Evolutionary conservation across 2,888 invertebrate species (phyloP), one percentile per base, ranked within the genome.

Genomic region (Sisyra terminalis): DNA sequence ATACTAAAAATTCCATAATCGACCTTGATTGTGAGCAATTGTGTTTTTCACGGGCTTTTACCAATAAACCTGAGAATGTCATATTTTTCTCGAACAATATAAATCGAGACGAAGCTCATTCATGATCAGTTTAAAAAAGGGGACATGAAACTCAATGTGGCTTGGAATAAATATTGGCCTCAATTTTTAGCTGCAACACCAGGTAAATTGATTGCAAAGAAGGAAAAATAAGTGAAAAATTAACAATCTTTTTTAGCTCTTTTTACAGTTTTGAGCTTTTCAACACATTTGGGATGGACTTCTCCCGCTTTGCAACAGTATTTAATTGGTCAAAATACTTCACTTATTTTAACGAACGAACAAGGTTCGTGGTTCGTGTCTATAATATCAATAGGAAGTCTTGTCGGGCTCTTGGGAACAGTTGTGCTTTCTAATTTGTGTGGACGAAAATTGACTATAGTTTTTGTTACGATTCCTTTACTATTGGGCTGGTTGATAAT

Each of bases 341-440:
- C 37, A 1, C 9, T 37, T n/a, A 9, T 11, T 14, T 37, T 37
- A 37, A 37, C 37, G 6, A 37, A 18, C 11, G 16, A 16, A 15
- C 15, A 37, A 18, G 37, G 37, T n/a, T 37, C 37, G 17, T 37
- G 37, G 37, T 37, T 37, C 10, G 37, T 37, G n/a, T 37, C 37
- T n/a, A 37, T 37, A 11, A 37, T 37, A 13, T 17, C 17, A 9
- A 17, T 37, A 11, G 37, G 37, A 6, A 17, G 16, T 11, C 11
- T 37, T 18, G 8, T 8, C 4, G 37, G 37, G 1, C n/a, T 37
- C 3, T 3, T 37, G 2, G 17, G 10, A 16, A 37, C 17, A 17
- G 16, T 37, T 11, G 9, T 37, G 11, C n/a, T 16, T 11, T 16
- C 18, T 4, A 37, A 37, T 18, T n/a, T 17, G 8, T 11, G 16